Evolutionary conservation across 2,113 vertebrate species (phyloP).

Genomic region (Lophura nycthemera): DNA sequence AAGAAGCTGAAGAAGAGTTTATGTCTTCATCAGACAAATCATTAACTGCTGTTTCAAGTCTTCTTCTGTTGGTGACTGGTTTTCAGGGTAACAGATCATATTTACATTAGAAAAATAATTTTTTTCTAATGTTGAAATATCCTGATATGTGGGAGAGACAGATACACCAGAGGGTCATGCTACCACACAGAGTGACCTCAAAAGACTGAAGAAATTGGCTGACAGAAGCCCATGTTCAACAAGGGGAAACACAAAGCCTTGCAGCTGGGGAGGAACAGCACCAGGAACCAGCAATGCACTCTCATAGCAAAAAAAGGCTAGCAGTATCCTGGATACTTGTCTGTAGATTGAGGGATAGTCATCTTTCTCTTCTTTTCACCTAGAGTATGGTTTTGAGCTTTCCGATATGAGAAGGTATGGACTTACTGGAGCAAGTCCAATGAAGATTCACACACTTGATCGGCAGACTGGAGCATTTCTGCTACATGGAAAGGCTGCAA

Average conservation of each 20-base stretch:
- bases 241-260: not conserved
- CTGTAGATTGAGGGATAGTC: rapidly evolving
- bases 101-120: not conserved
- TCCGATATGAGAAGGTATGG: not conserved
- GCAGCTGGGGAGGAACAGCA: not conserved
- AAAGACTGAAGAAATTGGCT: not conserved
- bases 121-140: not conserved
- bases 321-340: not conserved
- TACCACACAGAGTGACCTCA: not conserved
- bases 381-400: not conserved
- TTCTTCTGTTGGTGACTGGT: not conserved
- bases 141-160: not conserved
- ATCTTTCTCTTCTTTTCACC: not conserved
- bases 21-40: not conserved
- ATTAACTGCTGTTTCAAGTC: not conserved
- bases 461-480: not conserved
- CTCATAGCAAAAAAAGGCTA: not conserved
- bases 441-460: not conserved
- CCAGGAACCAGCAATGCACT: not conserved
- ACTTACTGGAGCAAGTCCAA: not conserved
- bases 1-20: not conserved
- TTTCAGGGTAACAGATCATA: not conserved
- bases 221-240: not conserved
- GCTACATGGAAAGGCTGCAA: not conserved
- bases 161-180: not conserved